Conservation (phyloP, 2,797 vertebrate species). For the Okamejei kenojei region DNA sequence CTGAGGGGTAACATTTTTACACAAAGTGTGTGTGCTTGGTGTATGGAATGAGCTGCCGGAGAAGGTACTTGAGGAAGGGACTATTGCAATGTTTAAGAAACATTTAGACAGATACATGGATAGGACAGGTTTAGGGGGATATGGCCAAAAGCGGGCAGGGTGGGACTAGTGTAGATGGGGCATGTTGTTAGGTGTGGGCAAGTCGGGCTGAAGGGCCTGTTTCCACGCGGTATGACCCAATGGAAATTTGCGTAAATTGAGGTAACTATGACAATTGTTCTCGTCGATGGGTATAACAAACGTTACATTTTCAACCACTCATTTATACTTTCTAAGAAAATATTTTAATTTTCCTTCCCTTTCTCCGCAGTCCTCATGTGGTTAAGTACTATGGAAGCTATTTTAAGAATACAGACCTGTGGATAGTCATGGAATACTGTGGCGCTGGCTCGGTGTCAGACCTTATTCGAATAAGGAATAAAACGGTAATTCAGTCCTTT, state of each 20-base stretch:
- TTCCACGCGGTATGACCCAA: too few relatives aligned
- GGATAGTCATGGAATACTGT: constrained; percentile 96
- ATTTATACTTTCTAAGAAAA: neutral
- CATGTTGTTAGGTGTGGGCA: too few relatives aligned
- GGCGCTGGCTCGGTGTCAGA: constrained; percentile 88
- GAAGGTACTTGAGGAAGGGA: too few relatives aligned
- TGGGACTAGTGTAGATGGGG: too few relatives aligned
- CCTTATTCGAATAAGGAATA: constrained; percentile 83
- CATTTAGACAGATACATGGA: too few relatives aligned
- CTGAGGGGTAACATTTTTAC: too few relatives aligned
- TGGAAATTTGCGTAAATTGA: neutral
- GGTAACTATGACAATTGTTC: neutral
- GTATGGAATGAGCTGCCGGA: too few relatives aligned
- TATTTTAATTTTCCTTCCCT: neutral
- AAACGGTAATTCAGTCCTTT: constrained; percentile 70
- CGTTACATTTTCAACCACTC: neutral
- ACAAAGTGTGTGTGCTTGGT: too few relatives aligned
- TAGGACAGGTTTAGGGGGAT: too few relatives aligned
- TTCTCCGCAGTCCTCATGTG: constrained; percentile 66
- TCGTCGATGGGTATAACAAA: neutral
- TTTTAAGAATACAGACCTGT: constrained; percentile 91
- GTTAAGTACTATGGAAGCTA: constrained; percentile 91
- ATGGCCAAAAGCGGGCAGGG: too few relatives aligned
- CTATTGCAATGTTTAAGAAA: too few relatives aligned
- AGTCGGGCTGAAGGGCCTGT: too few relatives aligned